Conservation (phyloP, 2,888 invertebrate genomes). For the Lithophane semibrunnea region DNA sequence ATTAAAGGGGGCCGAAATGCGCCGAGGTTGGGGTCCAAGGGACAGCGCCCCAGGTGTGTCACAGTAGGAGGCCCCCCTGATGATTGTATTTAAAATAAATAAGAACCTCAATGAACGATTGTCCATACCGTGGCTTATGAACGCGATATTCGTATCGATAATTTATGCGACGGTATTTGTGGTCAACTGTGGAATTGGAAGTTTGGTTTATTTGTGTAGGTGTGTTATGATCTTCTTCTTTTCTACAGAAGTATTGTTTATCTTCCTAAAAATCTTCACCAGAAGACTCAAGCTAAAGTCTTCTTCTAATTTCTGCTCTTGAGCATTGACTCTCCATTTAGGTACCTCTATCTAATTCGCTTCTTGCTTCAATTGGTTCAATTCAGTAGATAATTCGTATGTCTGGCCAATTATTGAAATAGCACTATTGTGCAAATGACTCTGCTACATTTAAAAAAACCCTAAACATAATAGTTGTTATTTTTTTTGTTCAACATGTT, state of each 20-base stretch:
- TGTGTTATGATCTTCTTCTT: conserved; percentile 20
- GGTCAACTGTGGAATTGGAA: conserved; percentile 60
- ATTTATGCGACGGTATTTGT: conserved; percentile 67
- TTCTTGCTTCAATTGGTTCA: too few species aligned
- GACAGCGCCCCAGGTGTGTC: conserved; percentile 88
- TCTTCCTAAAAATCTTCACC: background rate
- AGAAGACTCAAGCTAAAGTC: background rate
- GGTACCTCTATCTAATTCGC: background rate
- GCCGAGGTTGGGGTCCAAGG: conserved; percentile 87
- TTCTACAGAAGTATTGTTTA: background rate
- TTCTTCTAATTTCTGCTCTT: background rate
- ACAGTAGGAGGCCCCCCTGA: conserved; percentile 88
- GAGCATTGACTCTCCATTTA: background rate
- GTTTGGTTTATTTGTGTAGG: conserved; percentile 45
- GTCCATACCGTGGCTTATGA: conserved; percentile 84
- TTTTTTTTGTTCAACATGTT: background rate
- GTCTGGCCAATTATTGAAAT: background rate
- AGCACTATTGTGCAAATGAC: background rate
- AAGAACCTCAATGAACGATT: conserved; percentile 91
- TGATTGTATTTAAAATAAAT: conserved; percentile 91
- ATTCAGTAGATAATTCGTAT: background rate
- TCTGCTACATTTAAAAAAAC: background rate
- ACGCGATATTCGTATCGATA: conserved; percentile 72
- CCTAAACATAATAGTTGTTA: background rate
- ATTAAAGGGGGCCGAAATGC: conserved; percentile 90